Percentiles rank a stretch among this genome's conserved stretches.
phyloP scores from a whole-genome alignment of 2,888 invertebrate genomes.

The Aphrophora alni region DNA sequence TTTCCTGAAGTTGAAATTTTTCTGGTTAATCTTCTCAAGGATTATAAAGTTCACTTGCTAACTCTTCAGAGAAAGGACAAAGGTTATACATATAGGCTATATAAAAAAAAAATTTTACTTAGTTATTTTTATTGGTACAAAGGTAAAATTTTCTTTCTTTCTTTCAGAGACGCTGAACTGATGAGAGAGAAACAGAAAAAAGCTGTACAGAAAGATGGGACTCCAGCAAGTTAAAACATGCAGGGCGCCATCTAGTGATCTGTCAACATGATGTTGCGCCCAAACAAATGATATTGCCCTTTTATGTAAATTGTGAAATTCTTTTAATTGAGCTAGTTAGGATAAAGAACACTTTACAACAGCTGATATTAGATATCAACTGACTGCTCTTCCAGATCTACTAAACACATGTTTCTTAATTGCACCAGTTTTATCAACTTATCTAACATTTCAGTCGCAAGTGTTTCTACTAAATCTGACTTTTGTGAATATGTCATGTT shows the following conservation, averaged over 20 bases:
- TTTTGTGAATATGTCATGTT: background rate
- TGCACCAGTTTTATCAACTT: background rate
- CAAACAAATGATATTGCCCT: background rate
- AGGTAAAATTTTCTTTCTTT: too few relatives aligned
- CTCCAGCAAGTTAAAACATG: conserved; percentile 33
- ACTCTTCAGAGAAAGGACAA: too few relatives aligned
- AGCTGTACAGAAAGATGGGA: conserved; percentile 64
- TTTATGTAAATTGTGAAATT: background rate
- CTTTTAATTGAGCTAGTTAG: background rate
- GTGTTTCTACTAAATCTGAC: background rate
- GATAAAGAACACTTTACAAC: background rate
- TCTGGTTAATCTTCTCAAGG: too few relatives aligned
- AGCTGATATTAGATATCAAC: background rate
- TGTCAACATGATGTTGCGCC: background rate
- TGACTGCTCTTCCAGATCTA: background rate
- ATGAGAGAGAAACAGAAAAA: conserved; percentile 88
- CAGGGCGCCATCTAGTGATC: background rate
- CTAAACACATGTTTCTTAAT: background rate
- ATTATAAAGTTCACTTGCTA: too few relatives aligned
- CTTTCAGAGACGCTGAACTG: conserved; percentile 81
- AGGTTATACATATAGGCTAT: too few relatives aligned
- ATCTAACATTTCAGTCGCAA: background rate
- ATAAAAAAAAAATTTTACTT: too few relatives aligned
- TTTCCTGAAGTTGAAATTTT: too few relatives aligned
- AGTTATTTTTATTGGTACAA: too few relatives aligned